Base-by-base conservation (phyloP, 2,888 invertebrate species). In the Ceratothoa steindachneri region DNA sequence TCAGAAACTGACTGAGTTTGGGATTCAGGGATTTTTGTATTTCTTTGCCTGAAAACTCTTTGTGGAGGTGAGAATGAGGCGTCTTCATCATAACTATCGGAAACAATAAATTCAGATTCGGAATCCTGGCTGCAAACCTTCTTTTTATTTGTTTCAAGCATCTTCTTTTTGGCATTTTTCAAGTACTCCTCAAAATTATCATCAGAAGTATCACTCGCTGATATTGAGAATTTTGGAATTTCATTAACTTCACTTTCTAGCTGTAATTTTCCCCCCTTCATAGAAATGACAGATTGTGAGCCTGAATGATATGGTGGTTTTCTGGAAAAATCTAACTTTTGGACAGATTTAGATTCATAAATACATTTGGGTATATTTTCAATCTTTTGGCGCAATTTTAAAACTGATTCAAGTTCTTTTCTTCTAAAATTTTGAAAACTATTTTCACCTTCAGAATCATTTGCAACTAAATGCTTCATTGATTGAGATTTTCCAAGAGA, bases 151-250 rank as follows among this genome's bases (percentile, higher is more conserved):
- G 60, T 60, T 22, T 22, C 19, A 24, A 22, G 60, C 60, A 51
- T 71, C 27, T 68, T 53, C 12, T n/a, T 41, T n/a, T 68, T 74
- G 2, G 53, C 71, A 19, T 22, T 75, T 31, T 51, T 69, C 3
- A 72, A 24, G 27, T 72, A 75, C 22, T 69, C 51, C 30, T 75
- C 72, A 75, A 72, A 72, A 30, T 71, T 75, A 30, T 71, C 71
- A 41, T 71, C 67, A 31, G 64, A 64, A 24, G 22, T 64, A 27
- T 64, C 64, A 64, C 64, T 64, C 15, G 24, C 22, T 27, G 64
- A 64, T 24, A 64, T 22, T 22, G 15, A 27, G 0, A 64, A 4
- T n/a, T 64, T n/a, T 9, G 24, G 24, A 9, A 19, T 28, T 22
- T 64, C 28, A 22, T 28, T 64, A 7, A 5, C 2, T 53, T 7